Conservation (phyloP, 2,113 vertebrate genomes). For the Stigmatopora nigra region DNA sequence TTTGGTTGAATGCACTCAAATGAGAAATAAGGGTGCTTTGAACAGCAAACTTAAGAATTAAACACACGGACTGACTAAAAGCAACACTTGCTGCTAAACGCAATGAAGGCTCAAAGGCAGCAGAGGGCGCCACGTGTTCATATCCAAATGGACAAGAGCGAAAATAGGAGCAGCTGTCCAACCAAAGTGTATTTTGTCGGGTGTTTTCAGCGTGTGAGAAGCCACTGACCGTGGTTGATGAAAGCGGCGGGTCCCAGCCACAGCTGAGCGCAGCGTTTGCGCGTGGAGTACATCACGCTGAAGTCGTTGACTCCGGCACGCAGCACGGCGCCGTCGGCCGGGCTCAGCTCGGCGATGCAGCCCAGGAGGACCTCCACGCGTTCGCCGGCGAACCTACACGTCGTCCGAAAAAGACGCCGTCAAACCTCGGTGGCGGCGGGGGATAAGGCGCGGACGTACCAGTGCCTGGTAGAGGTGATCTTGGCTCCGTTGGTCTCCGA, state of each 20-base stretch:
- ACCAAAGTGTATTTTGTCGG: too few species aligned
- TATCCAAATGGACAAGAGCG: neutral
- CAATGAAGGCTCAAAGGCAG: neutral
- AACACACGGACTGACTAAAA: too few species aligned
- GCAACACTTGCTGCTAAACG: neutral
- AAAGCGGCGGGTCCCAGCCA: constrained; percentile 89
- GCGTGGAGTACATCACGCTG: constrained; percentile 92
- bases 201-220: neutral
- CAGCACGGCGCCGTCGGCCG: constrained; percentile 76
- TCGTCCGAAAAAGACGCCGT: neutral
- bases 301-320: constrained; percentile 85
- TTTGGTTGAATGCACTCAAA: too few species aligned
- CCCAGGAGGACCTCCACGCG: constrained; percentile 81
- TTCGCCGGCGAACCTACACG: constrained; percentile 77
- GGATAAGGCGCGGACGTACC: constrained; percentile 54
- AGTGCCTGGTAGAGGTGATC: constrained; percentile 81
- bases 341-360: constrained; percentile 82
- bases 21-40: too few species aligned
- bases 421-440: neutral
- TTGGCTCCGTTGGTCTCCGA: constrained; percentile 88
- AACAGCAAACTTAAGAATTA: too few species aligned
- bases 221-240: constrained; percentile 85
- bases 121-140: neutral
- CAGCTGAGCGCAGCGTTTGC: constrained; percentile 84
- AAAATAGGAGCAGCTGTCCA: too few species aligned